These are phyloP conservation scores for Nebria ingens DNA, from an alignment of 1,140 invertebrate genomes.

Conservation along the genomic window DNA sequence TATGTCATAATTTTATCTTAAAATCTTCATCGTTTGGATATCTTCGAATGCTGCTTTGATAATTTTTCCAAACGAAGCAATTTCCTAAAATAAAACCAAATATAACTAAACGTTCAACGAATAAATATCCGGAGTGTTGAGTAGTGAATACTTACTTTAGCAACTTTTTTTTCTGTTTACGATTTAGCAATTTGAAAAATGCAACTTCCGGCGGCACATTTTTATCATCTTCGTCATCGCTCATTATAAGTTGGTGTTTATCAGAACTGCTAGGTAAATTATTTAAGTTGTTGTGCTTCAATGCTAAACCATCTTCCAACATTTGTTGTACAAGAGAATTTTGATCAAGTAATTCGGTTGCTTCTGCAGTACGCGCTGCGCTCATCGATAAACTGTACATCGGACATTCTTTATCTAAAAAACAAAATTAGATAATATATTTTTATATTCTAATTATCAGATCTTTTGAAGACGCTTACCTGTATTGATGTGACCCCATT, in stretches of 20 bases:
- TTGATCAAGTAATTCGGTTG: slow-evolving; percentile 48
- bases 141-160: slow-evolving; percentile 70
- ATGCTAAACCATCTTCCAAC: slow-evolving; percentile 80
- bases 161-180: slow-evolving; percentile 83
- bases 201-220: slow-evolving; percentile 48
- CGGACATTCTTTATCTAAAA: slow-evolving; percentile 81
- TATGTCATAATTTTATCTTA: no score
- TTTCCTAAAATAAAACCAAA: neutral
- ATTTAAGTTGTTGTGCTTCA: slow-evolving; percentile 61
- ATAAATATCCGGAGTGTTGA: no score
- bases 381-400: slow-evolving; percentile 79
- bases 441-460: slow-evolving; percentile 9
- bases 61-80: neutral
- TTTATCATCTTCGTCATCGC: slow-evolving; percentile 49
- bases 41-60: no score
- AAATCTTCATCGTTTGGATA: no score
- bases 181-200: slow-evolving; percentile 72
- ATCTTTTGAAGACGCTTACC: slow-evolving; percentile 44
- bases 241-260: slow-evolving; percentile 35
- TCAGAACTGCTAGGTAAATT: slow-evolving; percentile 34
- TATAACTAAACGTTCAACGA: no score
- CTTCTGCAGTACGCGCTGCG: slow-evolving; percentile 47
- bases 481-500: slow-evolving; percentile 99
- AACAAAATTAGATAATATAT: slow-evolving; percentile 13
- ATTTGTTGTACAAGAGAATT: slow-evolving; percentile 77